These are phyloP conservation scores for Cataglyphis livida DNA, from an alignment of 2,888 invertebrate genomes.

Conservation along the genomic window DNA sequence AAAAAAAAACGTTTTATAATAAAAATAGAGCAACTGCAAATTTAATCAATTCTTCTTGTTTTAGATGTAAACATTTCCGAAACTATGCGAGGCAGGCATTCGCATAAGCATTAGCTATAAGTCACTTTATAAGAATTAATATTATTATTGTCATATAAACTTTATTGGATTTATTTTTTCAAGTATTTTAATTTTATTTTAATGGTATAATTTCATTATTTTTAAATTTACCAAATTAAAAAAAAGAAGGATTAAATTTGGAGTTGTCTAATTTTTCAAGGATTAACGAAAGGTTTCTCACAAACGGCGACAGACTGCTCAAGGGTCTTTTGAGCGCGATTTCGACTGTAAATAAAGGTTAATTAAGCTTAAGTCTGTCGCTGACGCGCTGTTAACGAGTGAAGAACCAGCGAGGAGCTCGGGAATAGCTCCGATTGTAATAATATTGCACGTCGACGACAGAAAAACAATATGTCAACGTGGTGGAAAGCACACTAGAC, in stretches of 20 bases:
- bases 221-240: conserved; percentile 8
- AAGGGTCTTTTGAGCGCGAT: conserved; percentile 39
- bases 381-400: conserved; percentile 60
- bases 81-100: conserved; percentile 40
- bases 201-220: not conserved
- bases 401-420: conserved; percentile 30
- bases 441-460: conserved; percentile 65
- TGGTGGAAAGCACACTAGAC: conserved; percentile 76
- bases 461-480: conserved; percentile 65
- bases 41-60: conserved; percentile 10
- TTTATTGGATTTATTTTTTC: not conserved
- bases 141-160: not conserved
- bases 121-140: not conserved
- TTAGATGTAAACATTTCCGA: not conserved
- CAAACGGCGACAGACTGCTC: conserved; percentile 42
- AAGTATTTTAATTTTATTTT: conserved; percentile 13
- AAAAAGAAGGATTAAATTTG: conserved; percentile 31
- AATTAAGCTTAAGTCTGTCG: conserved; percentile 69
- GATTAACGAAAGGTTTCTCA: conserved; percentile 29
- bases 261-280: conserved; percentile 35
- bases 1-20: conserved; percentile 2
- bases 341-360: conserved; percentile 73
- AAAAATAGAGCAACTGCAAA: conserved; percentile 37
- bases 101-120: conserved; percentile 1
- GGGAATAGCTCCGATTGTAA: conserved; percentile 61